These are phyloP conservation scores for Phaedon cochleariae DNA, from an alignment of 2,888 invertebrate genomes.

Conservation along the genomic window DNA sequence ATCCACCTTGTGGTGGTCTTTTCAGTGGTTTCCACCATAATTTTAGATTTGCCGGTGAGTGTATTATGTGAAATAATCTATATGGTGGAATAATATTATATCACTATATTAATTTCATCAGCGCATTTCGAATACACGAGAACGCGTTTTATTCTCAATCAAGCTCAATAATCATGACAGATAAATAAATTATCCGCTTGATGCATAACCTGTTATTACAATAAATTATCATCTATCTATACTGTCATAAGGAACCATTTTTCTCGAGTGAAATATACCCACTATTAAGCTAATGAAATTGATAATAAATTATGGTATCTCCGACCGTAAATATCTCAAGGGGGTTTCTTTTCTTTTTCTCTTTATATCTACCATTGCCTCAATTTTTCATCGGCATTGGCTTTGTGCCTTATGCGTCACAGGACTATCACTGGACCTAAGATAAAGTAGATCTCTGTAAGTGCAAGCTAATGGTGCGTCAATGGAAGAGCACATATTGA, in stretches of 20 bases:
- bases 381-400: neutral
- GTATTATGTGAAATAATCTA: too few species aligned
- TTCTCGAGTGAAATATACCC: constrained; percentile 38
- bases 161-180: neutral
- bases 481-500: neutral
- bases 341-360: neutral
- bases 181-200: constrained; percentile 32
- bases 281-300: constrained; percentile 43
- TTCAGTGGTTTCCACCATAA: too few species aligned
- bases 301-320: constrained; percentile 41
- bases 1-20: too few species aligned
- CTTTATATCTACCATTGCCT: neutral
- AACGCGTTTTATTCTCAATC: neutral
- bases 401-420: neutral
- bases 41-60: too few species aligned
- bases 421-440: neutral
- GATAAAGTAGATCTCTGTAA: neutral
- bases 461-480: neutral
- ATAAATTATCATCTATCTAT: constrained; percentile 34
- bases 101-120: too few species aligned
- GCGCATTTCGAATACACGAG: neutral
- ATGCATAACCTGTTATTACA: constrained; percentile 41
- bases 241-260: constrained; percentile 38
- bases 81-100: too few species aligned
- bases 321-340: constrained; percentile 22